These are phyloP conservation scores for Dunckerocampus dactyliophorus DNA, from an alignment of 2,113 vertebrate genomes.

Conservation along the genomic window DNA sequence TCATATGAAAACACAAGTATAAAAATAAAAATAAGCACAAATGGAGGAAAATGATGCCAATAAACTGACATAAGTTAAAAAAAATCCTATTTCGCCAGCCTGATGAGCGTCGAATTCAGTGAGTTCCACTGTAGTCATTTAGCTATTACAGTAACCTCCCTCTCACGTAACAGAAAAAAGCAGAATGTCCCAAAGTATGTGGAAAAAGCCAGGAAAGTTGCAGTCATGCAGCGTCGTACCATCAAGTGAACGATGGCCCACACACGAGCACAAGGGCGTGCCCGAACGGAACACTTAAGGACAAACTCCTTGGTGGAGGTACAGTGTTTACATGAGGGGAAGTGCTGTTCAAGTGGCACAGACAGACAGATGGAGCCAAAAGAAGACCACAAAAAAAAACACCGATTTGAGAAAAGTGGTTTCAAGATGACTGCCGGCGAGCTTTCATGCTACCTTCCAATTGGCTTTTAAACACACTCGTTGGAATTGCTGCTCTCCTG, in stretches of 20 bases:
- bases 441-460: not conserved
- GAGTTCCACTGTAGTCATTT: no score
- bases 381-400: not conserved
- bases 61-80: no score
- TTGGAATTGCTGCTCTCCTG: slow-evolving; percentile 32
- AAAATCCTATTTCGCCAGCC: no score
- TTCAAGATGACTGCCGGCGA: not conserved
- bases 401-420: not conserved
- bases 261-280: not conserved
- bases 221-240: not conserved
- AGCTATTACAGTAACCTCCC: no score
- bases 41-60: no score
- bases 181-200: no score
- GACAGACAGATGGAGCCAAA: not conserved
- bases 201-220: not conserved
- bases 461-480: slow-evolving; percentile 20
- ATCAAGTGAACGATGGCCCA: not conserved
- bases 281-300: no score
- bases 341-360: not conserved
- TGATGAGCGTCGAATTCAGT: no score
- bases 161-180: no score
- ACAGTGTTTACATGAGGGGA: not conserved
- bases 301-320: not conserved
- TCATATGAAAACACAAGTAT: no score
- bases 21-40: no score